Percentiles rank a stretch among this genome's conserved stretches.
phyloP scores from a whole-genome alignment of 2,113 vertebrate species.

The Actinemys pallida region DNA sequence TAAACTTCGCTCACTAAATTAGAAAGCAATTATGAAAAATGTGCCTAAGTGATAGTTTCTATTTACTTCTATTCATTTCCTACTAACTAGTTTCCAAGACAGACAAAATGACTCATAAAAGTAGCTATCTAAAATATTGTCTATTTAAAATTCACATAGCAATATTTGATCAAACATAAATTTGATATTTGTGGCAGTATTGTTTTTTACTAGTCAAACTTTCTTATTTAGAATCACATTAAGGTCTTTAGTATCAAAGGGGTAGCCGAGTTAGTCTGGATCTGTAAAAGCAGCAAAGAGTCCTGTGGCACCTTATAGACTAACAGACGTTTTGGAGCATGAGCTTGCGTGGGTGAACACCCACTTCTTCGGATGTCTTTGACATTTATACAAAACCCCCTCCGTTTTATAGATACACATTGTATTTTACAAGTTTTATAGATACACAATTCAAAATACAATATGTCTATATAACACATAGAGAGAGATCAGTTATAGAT shows the following conservation, averaged over 20 bases:
- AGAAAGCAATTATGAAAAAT: not conserved
- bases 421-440: not conserved
- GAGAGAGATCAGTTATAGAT: not conserved
- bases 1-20: not conserved
- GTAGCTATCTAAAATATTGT: not conserved
- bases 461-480: not conserved
- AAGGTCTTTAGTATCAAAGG: not conserved
- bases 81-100: not conserved
- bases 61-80: not conserved
- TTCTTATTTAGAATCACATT: not conserved
- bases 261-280: no score
- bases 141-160: not conserved
- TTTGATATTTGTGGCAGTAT: rapidly evolving
- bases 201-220: not conserved
- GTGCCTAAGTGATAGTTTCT: not conserved
- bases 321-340: no score
- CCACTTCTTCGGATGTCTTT: not conserved
- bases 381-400: rapidly evolving
- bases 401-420: not conserved
- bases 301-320: no score
- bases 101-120: not conserved
- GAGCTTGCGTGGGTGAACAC: no score
- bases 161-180: not conserved
- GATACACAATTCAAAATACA: not conserved
- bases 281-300: no score